Percentiles rank a stretch among this genome's conserved stretches.
Conservation (phyloP, 2,888 invertebrate genomes). For the Drosophila mimetica region DNA sequence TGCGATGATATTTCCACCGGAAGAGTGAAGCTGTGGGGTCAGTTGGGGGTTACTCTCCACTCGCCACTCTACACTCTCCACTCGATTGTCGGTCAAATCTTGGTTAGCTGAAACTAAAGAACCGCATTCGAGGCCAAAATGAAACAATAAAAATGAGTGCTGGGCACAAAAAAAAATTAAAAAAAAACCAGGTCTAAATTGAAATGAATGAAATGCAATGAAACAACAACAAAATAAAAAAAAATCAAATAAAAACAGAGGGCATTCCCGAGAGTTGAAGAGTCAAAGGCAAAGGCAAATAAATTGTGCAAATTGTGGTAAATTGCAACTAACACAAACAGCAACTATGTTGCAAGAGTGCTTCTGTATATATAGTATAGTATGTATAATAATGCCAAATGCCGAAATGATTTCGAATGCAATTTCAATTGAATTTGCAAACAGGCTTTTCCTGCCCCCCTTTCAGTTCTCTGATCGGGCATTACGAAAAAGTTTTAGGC, state of each 20-base stretch:
- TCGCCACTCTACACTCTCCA: neutral
- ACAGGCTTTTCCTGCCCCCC: constrained; percentile 13
- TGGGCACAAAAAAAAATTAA: neutral
- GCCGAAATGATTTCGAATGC: constrained; percentile 65
- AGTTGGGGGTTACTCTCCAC: neutral
- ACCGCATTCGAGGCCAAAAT: constrained; percentile 17
- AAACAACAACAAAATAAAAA: constrained; percentile 12
- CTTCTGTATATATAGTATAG: constrained; percentile 24
- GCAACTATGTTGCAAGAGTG: constrained; percentile 8
- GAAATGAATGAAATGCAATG: constrained; percentile 21
- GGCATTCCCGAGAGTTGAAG: constrained; percentile 57
- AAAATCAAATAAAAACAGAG: constrained; percentile 37
- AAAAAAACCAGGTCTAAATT: constrained; percentile 11
- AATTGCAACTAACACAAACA: constrained; percentile 43
- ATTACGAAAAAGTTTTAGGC: constrained; percentile 44
- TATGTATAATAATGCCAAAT: constrained; percentile 55
- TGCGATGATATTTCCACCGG: constrained; percentile 18
- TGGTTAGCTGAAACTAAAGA: constrained; percentile 2
- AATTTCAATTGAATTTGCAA: constrained; percentile 66
- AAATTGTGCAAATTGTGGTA: constrained; percentile 66
- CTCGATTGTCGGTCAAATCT: constrained; percentile 36
- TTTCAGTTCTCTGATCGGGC: constrained; percentile 1
- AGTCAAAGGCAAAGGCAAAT: constrained; percentile 65
- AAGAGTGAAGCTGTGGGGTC: neutral
- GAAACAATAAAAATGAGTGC: constrained; percentile 28